Evolutionary conservation across 1,140 invertebrate genomes (phyloP).

Genomic region (Bombyx mandarina): DNA sequence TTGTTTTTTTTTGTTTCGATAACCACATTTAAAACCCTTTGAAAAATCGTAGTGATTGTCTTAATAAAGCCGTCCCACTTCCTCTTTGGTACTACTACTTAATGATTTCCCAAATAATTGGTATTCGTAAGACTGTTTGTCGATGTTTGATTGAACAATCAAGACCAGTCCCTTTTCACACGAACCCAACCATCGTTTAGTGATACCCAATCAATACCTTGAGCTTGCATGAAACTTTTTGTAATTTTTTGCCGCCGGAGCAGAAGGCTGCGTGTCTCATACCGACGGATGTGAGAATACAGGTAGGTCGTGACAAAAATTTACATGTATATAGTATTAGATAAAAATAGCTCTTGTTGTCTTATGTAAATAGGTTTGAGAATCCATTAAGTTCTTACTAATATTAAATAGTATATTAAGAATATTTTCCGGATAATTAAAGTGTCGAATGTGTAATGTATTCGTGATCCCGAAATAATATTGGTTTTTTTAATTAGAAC

Average conservation of each 20-base stretch:
- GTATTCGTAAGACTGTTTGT: neutral
- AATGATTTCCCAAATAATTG: constrained; percentile 5
- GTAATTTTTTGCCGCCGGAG: constrained; percentile 73
- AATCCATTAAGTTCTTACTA: too few species aligned
- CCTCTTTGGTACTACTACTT: neutral
- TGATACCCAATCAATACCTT: constrained; percentile 14
- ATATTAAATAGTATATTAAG: too few species aligned
- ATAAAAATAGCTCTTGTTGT: too few species aligned
- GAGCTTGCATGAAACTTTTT: constrained; percentile 64
- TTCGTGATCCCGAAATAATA: too few species aligned
- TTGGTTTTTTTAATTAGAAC: too few species aligned
- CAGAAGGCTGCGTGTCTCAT: constrained; percentile 87
- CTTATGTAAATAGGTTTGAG: too few species aligned
- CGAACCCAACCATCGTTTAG: constrained; percentile 20
- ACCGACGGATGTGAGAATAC: constrained; percentile 90
- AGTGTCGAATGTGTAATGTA: too few species aligned
- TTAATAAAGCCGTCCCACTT: neutral
- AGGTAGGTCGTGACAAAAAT: constrained; percentile 67
- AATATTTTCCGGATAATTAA: too few species aligned
- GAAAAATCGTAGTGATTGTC: too few species aligned
- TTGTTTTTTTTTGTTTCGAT: too few species aligned
- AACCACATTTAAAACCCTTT: too few species aligned
- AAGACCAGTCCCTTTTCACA: constrained; percentile 11
- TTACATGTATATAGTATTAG: neutral
- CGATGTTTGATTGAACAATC: neutral